These are phyloP conservation scores for Axinella damicornis DNA, from an alignment of 37 sponge, comb jelly and placozoan species.

Conservation along the genomic window DNA sequence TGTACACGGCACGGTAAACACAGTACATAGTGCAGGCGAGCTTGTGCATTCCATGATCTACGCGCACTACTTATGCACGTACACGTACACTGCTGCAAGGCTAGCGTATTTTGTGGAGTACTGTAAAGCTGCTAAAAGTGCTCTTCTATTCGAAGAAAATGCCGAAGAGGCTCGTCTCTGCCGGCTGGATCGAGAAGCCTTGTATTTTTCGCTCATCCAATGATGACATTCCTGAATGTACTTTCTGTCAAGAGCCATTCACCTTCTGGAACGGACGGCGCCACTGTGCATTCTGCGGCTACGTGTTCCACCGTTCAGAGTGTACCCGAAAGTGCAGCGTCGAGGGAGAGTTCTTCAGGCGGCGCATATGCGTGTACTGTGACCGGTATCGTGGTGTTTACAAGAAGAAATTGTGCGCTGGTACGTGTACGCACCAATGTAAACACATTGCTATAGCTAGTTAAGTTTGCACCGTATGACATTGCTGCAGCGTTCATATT, in stretches of 20 bases:
- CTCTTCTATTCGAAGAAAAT: no score
- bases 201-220: constrained; percentile 4
- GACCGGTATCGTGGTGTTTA: constrained; percentile 13
- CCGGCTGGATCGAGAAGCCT: constrained; percentile 31
- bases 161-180: constrained; percentile 22
- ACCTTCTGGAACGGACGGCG: constrained; percentile 11
- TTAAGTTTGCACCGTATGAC: not conserved
- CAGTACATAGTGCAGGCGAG: no score
- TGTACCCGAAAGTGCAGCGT: not conserved
- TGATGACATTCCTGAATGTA: not conserved
- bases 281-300: constrained; percentile 50
- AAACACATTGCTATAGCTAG: not conserved
- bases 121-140: no score
- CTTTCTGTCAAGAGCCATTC: constrained; percentile 33
- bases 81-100: no score
- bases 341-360: constrained; percentile 17
- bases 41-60: no score
- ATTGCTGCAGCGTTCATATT: not conserved
- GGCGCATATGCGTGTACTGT: constrained; percentile 25
- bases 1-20: no score
- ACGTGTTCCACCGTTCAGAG: constrained; percentile 17
- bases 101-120: no score
- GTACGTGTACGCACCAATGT: no score
- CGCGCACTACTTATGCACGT: no score
- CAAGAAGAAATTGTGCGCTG: not conserved